Conservation (phyloP, 2,888 invertebrate species). For the Linnaemya vulpina region DNA sequence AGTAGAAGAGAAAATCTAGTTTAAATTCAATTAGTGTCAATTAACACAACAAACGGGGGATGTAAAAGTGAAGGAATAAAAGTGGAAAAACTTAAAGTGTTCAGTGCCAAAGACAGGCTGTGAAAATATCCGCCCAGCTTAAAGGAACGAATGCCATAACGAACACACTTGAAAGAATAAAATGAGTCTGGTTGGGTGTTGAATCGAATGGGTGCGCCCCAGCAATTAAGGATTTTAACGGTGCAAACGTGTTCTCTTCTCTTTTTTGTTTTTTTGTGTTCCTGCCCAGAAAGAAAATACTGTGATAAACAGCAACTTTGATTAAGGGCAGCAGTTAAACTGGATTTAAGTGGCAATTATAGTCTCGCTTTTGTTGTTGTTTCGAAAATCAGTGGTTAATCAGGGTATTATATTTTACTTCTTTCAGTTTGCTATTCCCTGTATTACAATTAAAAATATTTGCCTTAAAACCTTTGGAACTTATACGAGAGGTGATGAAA, state of each 20-base stretch:
- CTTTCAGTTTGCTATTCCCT: not conserved
- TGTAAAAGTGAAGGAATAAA: constrained; percentile 38
- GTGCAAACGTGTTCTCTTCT: not conserved
- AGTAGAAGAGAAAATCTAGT: constrained; percentile 19
- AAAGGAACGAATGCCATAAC: not conserved
- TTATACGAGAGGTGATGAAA: not conserved
- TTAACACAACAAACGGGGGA: constrained; percentile 56
- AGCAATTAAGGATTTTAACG: constrained; percentile 21
- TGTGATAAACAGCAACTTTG: constrained; percentile 10
- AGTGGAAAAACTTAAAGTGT: constrained; percentile 26
- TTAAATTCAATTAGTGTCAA: constrained; percentile 69
- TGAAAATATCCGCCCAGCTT: constrained; percentile 13
- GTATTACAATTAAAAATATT: not conserved
- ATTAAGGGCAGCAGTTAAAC: constrained; percentile 11
- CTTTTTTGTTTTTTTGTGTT: not conserved
- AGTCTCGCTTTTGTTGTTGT: no score
- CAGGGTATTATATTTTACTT: not conserved
- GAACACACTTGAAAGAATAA: not conserved
- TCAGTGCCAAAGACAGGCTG: constrained; percentile 10
- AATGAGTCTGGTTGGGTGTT: not conserved
- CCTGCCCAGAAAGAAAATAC: not conserved
- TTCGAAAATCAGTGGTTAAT: not conserved
- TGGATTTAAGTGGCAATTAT: not conserved
- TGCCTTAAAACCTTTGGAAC: not conserved
- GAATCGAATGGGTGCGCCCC: constrained; percentile 2